These are phyloP conservation scores for Elachura formosa DNA, from an alignment of 2,113 vertebrate genomes.

Conservation along the genomic window DNA sequence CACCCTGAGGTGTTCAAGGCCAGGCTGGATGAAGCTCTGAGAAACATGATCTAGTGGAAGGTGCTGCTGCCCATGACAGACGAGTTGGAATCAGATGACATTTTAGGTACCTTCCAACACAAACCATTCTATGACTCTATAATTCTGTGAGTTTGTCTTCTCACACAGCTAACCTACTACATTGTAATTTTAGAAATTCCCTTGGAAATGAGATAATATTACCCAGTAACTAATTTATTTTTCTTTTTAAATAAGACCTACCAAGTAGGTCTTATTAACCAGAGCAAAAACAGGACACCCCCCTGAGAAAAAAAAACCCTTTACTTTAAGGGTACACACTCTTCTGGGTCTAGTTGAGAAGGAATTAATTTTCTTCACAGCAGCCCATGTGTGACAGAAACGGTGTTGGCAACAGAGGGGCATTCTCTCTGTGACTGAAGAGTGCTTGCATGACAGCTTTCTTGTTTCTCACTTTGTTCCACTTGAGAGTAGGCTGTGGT, in stretches of 20 bases:
- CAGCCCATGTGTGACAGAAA: neutral
- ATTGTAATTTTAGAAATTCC: neutral
- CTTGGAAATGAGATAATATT: neutral
- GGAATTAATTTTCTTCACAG: neutral
- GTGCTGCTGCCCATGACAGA: no score
- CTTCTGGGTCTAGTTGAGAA: neutral
- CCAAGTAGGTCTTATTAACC: no score
- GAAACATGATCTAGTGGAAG: neutral
- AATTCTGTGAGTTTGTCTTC: neutral
- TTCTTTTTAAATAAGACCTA: neutral
- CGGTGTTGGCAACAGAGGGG: neutral
- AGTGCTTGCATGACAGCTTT: neutral
- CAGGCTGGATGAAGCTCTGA: neutral
- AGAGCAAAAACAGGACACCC: neutral
- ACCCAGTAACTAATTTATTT: neutral
- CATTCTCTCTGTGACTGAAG: neutral
- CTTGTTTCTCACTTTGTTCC: neutral
- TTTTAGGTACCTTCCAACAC: neutral
- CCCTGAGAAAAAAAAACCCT: no score
- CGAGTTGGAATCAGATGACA: neutral
- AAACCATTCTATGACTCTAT: no score
- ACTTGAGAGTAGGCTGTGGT: neutral
- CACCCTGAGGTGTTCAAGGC: rapidly evolving
- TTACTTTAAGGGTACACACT: neutral
- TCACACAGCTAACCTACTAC: neutral